A percentile compares a stretch with the other conserved stretches of the same genome.
phyloP scores from a whole-genome alignment of 1,140 invertebrate genomes.

The Lysiphlebus fabarum region DNA sequence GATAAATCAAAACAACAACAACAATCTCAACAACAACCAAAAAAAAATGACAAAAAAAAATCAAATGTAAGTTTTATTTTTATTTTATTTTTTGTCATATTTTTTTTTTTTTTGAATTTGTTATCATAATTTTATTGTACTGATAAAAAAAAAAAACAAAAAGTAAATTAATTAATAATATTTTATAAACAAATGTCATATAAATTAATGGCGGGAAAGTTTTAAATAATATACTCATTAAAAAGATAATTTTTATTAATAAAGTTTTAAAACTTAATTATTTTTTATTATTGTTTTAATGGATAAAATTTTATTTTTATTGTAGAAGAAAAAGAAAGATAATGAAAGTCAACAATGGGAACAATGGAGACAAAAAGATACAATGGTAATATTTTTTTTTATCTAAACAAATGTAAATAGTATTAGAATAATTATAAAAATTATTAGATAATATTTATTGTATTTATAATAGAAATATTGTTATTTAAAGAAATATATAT shows the following conservation, averaged over 20 bases:
- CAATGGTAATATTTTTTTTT: constrained; percentile 36
- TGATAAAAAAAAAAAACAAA: not conserved
- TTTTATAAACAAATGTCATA: constrained; percentile 3
- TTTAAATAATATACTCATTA: too few relatives aligned
- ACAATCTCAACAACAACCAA: constrained; percentile 34
- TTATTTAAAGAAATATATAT: constrained; percentile 2
- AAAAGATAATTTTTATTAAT: constrained; percentile 6
- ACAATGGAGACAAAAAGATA: constrained; percentile 56
- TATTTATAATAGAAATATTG: not conserved
- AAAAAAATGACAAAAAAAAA: constrained; percentile 48
- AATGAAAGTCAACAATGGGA: constrained; percentile 52
- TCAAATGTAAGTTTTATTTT: constrained; percentile 37
- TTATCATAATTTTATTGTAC: constrained; percentile 22
- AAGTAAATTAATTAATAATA: not conserved
- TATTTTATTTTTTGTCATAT: constrained; percentile 24
- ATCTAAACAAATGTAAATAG: constrained; percentile 15
- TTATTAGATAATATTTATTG: too few relatives aligned
- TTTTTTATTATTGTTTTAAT: not conserved
- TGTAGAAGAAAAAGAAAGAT: constrained; percentile 40
- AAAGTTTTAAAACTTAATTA: constrained; percentile 11
- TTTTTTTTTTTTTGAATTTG: constrained; percentile 30
- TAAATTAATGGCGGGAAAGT: constrained; percentile 34
- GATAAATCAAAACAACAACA: constrained; percentile 34
- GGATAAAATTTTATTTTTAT: constrained; percentile 1
- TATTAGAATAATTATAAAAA: not conserved